Conservation (phyloP, 2,113 vertebrate genomes). For the Muntiacus reevesi region DNA sequence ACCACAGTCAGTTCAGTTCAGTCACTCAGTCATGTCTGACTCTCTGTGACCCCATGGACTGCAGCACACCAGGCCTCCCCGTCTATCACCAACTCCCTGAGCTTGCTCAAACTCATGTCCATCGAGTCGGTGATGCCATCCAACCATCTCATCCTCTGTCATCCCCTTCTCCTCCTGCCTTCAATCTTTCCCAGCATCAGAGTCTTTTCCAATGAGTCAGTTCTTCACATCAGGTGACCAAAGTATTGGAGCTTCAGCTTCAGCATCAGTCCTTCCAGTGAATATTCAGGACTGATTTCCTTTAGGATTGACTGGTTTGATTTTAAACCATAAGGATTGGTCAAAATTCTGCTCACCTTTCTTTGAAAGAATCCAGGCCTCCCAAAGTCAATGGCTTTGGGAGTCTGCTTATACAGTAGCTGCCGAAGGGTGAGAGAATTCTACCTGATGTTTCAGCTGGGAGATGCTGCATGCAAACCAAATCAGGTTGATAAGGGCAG, state of each 20-base stretch:
- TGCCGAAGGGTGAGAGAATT: background rate
- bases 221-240: background rate
- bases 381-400: background rate
- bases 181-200: background rate
- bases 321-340: background rate
- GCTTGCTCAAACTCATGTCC: background rate
- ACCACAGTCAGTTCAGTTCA: background rate
- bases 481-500: background rate
- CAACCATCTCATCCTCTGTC: background rate
- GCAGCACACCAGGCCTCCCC: background rate
- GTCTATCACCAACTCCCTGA: background rate
- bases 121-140: background rate
- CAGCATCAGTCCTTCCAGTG: background rate
- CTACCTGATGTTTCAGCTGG: background rate
- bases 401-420: background rate
- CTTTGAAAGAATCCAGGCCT: background rate
- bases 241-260: background rate
- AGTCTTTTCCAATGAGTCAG: background rate
- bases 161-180: background rate
- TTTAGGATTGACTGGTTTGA: background rate
- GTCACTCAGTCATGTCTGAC: background rate
- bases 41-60: background rate
- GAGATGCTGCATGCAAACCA: background rate
- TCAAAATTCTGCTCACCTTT: background rate
- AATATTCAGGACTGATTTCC: background rate